Evolutionary conservation across 2,113 vertebrate genomes (phyloP), one percentile per base, ranked within the genome.

Genomic region (Strix aluco): DNA sequence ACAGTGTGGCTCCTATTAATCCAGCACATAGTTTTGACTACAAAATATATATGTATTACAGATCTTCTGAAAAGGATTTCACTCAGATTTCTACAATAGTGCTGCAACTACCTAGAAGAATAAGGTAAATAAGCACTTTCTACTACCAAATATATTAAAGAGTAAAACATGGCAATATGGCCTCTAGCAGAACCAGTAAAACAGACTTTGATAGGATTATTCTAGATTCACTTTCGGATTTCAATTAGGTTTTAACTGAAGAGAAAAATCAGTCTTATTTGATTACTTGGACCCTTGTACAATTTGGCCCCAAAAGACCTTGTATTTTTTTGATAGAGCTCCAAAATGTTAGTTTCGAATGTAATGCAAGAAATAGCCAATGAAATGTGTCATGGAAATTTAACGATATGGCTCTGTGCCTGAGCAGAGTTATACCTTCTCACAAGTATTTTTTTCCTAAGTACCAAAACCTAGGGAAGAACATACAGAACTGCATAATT

Each of bases 201-300:
- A 61, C 42, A 71, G 0, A 42, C 42, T 78, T 79, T 0, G 0
- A 0, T 10, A 55, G 9, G 4, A 22, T 81, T 89, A 74, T 66
- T 94, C 69, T 78, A 13, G 44, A 84, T 54, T 71, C 42, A 67
- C 32, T 36, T 25, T 59, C n/a, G 38, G 51, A 83, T 89, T 88
- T 94, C 58, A 75, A 19, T 17, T 44, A 83, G 29, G 13, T 71
- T 91, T 89, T 66, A 87, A 38, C 25, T 55, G 32, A 86, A 40
- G 42, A 71, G 36, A 62, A 92, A 92, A 93, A 86, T 71, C 18
- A 81, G 34, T 19, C 23, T 58, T 32, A 71, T 59, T 91, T 10
- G 2, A 86, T 84, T 89, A 62, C 29, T 78, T n/a, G 38, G n/a
- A 63, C 32, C 34, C 42, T 74, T 70, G 30, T 30, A 71, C 22